Evolutionary conservation across 2,797 vertebrate species (phyloP).

Genomic region (Ctenopoma kingsleyae): DNA sequence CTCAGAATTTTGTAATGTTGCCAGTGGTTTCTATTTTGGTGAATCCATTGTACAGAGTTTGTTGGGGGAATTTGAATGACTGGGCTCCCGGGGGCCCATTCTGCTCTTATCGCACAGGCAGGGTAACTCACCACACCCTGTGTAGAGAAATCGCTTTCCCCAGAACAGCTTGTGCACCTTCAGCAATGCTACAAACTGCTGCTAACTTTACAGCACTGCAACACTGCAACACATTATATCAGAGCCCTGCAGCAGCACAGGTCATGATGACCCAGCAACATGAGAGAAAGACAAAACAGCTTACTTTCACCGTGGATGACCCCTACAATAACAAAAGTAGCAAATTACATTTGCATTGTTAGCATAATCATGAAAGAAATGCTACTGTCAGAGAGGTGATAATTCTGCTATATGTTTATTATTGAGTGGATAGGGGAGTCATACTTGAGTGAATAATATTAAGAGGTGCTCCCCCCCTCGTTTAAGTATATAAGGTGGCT

Average conservation of each 20-base stretch:
- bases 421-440: no score
- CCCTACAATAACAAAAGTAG: slow-evolving; percentile 47
- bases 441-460: no score
- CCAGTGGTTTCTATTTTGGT: slow-evolving; percentile 53
- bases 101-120: slow-evolving; percentile 71
- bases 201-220: slow-evolving; percentile 59
- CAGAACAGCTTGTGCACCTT: slow-evolving; percentile 71
- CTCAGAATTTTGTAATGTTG: slow-evolving; percentile 13
- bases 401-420: no score
- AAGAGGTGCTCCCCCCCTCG: not conserved
- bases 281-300: slow-evolving; percentile 26
- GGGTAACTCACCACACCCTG: slow-evolving; percentile 75
- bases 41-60: slow-evolving; percentile 45
- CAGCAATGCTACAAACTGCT: slow-evolving; percentile 55
- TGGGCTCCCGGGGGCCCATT: slow-evolving; percentile 64
- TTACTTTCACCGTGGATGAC: slow-evolving; percentile 64
- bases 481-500: not conserved
- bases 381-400: not conserved
- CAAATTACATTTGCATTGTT: slow-evolving; percentile 66
- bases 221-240: slow-evolving; percentile 59
- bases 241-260: slow-evolving; percentile 60
- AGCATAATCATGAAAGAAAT: slow-evolving; percentile 46
- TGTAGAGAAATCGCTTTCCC: slow-evolving; percentile 62
- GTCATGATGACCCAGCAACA: slow-evolving; percentile 71
- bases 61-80: slow-evolving; percentile 61